Percentiles rank a stretch among this genome's conserved stretches.
Evolutionary conservation across 2,113 vertebrate genomes (phyloP).

Genomic region (Hepsetus odoe): DNA sequence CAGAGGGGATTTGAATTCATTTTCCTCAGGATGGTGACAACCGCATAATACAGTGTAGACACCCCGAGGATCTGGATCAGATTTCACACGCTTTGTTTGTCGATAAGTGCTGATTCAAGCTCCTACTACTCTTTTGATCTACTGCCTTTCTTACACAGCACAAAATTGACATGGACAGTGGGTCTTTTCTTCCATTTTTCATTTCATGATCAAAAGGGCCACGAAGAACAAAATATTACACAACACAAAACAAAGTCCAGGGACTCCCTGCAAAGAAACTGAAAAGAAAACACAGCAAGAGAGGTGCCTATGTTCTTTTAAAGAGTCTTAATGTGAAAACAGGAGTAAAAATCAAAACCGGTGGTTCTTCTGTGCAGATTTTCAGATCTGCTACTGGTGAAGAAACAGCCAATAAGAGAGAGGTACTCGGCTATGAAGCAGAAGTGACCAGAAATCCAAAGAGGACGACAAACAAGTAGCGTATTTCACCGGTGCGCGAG

Average conservation of each 20-base stretch:
- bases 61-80: slow-evolving; percentile 45
- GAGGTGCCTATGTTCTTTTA: no score
- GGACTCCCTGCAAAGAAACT: not conserved
- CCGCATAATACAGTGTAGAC: slow-evolving; percentile 27
- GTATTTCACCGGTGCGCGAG: no score
- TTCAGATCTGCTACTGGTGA: no score
- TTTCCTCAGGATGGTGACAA: slow-evolving; percentile 52
- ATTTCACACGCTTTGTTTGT: slow-evolving; percentile 33
- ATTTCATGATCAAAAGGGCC: not conserved
- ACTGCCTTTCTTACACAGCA: not conserved
- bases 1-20: slow-evolving; percentile 61
- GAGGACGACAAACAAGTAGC: no score
- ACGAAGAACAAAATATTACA: not conserved
- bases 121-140: slow-evolving; percentile 19
- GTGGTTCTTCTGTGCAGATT: no score
- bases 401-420: no score
- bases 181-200: not conserved
- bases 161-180: not conserved
- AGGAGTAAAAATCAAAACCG: not conserved
- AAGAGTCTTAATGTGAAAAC: not conserved
- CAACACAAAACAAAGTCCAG: not conserved
- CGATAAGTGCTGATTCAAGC: slow-evolving; percentile 14
- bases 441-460: no score
- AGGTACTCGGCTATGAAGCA: no score
- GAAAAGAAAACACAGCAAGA: not conserved